Evolutionary conservation across 2,113 vertebrate genomes (phyloP).

Genomic region (Upupa epops): DNA sequence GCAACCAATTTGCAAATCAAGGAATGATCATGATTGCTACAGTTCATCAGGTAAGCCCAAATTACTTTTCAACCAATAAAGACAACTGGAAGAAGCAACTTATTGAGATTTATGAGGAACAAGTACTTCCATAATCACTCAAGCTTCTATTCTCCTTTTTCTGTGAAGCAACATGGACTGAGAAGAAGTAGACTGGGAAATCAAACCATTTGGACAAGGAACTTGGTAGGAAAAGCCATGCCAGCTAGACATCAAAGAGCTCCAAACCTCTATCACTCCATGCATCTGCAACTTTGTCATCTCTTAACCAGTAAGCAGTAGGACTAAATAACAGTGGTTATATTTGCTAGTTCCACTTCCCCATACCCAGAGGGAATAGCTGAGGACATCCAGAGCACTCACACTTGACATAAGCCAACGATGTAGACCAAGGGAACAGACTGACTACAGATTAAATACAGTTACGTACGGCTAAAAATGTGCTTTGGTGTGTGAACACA

Average conservation of each 20-base stretch:
- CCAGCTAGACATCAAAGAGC: not conserved
- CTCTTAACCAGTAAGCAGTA: not conserved
- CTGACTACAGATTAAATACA: not conserved
- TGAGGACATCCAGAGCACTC: not conserved
- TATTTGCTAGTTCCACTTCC: not conserved
- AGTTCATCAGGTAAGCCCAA: not conserved
- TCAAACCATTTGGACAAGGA: not conserved
- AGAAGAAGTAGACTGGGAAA: not conserved
- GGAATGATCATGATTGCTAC: not conserved
- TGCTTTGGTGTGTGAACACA: not conserved
- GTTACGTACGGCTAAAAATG: not conserved
- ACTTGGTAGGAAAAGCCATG: not conserved
- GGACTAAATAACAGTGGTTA: not conserved
- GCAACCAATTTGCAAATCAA: slow-evolving; percentile 1
- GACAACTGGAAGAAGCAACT: not conserved
- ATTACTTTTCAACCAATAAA: not conserved
- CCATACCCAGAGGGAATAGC: not conserved
- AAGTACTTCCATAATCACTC: not conserved
- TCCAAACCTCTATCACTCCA: not conserved
- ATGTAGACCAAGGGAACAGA: not conserved
- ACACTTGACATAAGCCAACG: not conserved
- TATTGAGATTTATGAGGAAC: not conserved
- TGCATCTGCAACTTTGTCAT: not conserved
- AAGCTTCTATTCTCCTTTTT: not conserved
- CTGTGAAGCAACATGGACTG: not conserved